phyloP scores from a whole-genome alignment of 2,113 vertebrate genomes.

The Cephalopholis sonnerati region DNA sequence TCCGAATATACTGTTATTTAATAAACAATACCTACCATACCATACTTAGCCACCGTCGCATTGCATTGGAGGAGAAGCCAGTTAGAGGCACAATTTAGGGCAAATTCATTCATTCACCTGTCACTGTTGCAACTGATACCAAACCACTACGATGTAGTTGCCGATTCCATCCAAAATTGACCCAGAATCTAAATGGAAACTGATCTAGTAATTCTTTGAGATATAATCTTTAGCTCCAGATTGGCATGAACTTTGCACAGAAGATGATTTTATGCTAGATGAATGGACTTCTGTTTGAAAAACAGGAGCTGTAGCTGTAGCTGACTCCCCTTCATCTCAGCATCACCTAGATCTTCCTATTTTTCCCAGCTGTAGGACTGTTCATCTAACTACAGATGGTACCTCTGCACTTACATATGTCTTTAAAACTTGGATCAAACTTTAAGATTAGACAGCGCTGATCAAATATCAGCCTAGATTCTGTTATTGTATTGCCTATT shows the following conservation, averaged over 20 bases:
- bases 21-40: too few relatives aligned
- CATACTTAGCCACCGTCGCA: neutral
- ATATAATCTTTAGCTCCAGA: slow-evolving; percentile 6
- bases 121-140: neutral
- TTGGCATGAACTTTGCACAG: neutral
- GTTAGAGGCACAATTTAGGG: neutral
- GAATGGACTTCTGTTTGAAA: too few relatives aligned
- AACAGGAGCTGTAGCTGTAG: neutral
- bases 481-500: too few relatives aligned
- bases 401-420: too few relatives aligned
- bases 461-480: too few relatives aligned
- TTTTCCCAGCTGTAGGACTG: too few relatives aligned
- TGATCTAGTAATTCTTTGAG: neutral
- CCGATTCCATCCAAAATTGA: neutral
- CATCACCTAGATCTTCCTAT: too few relatives aligned
- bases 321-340: too few relatives aligned
- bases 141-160: neutral
- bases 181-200: neutral
- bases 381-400: too few relatives aligned
- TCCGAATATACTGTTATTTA: neutral
- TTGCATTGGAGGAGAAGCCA: neutral
- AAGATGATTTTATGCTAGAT: neutral
- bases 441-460: too few relatives aligned
- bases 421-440: too few relatives aligned
- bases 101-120: neutral